Conservation (phyloP, 1,140 invertebrate species). For the Hylaeus volcanicus region DNA sequence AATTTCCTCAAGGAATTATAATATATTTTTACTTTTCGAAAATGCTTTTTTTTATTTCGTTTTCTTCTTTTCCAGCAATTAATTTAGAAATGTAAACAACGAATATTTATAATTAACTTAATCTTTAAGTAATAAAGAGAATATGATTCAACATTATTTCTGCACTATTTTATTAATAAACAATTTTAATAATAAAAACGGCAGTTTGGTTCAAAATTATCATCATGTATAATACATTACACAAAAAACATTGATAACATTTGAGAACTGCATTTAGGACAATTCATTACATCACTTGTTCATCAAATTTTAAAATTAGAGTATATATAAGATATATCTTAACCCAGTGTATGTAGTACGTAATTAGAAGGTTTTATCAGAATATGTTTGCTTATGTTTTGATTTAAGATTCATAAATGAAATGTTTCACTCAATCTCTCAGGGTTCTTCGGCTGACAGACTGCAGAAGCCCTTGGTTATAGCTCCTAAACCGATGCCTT, state of each 20-base stretch:
- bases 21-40: constrained; percentile 25
- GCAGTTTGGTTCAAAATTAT: not conserved
- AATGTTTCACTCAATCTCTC: too few relatives aligned
- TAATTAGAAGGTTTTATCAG: too few relatives aligned
- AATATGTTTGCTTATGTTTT: too few relatives aligned
- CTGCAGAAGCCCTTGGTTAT: too few relatives aligned
- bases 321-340: too few relatives aligned
- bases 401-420: too few relatives aligned
- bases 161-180: constrained; percentile 6
- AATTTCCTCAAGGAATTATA: constrained; percentile 12
- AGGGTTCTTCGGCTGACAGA: too few relatives aligned
- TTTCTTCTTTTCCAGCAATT: not conserved
- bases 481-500: too few relatives aligned
- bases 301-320: not conserved
- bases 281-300: not conserved
- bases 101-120: constrained; percentile 2
- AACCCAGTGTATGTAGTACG: too few relatives aligned
- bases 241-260: not conserved
- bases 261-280: not conserved
- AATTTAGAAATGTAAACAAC: not conserved
- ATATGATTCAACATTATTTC: not conserved
- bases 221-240: not conserved
- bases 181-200: not conserved
- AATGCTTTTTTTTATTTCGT: constrained; percentile 6
- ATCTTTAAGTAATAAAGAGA: constrained; percentile 23